Conservation (phyloP, 2,797 vertebrate genomes). For the Protonibea diacanthus region DNA sequence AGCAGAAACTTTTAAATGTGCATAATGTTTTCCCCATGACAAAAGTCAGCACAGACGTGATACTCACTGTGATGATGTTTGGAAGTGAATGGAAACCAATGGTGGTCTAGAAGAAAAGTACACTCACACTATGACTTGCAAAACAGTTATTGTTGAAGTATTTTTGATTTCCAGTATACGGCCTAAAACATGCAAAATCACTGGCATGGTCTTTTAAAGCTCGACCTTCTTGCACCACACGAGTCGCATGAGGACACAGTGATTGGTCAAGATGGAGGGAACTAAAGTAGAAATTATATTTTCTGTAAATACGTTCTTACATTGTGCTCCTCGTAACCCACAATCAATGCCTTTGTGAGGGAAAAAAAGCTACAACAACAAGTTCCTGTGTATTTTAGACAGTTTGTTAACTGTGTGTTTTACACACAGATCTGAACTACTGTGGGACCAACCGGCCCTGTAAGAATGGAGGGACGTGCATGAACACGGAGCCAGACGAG, state of each 20-base stretch:
- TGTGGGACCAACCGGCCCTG: slow-evolving; percentile 96
- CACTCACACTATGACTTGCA: background rate
- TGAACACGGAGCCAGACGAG: slow-evolving; percentile 94
- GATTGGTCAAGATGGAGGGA: slow-evolving; percentile 33
- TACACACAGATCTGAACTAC: slow-evolving; percentile 92
- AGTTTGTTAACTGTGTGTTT: background rate
- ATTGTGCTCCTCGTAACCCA: slow-evolving; percentile 14
- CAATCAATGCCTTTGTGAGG: slow-evolving; percentile 21
- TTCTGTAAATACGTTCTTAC: slow-evolving; percentile 25
- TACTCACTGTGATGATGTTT: background rate
- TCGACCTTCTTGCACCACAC: background rate
- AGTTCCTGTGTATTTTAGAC: slow-evolving; percentile 11
- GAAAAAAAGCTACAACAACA: background rate
- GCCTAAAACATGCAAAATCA: background rate
- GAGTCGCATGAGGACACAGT: slow-evolving; percentile 28
- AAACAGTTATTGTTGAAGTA: background rate
- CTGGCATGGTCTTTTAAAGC: background rate
- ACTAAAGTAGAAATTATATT: slow-evolving; percentile 27
- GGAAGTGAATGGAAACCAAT: background rate
- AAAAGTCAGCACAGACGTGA: background rate
- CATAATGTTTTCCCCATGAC: background rate
- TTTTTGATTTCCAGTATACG: slow-evolving; percentile 2
- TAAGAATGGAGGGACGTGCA: slow-evolving; percentile 92
- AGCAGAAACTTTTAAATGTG: background rate
- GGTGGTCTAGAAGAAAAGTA: background rate